phyloP scores from a whole-genome alignment of 2,797 vertebrate genomes.

The Clarias laeviceps region DNA sequence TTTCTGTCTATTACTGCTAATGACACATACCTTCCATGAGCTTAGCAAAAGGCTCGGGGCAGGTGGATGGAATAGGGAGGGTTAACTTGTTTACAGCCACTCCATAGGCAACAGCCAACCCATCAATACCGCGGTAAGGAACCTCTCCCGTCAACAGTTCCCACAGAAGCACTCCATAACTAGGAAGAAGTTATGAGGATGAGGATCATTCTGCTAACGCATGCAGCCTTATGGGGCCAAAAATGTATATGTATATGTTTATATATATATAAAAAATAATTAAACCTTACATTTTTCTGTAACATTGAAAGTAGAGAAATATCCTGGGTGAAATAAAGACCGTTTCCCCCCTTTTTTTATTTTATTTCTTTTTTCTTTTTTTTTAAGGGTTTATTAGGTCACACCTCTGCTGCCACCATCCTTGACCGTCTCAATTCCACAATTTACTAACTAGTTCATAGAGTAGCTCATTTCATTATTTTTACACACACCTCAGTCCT shows the following conservation, averaged over 20 bases:
- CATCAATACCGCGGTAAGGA: conserved; percentile 94
- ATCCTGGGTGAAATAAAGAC: background rate
- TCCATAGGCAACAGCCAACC: conserved; percentile 91
- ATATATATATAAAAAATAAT: background rate
- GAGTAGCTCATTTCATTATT: background rate
- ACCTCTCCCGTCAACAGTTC: conserved; percentile 94
- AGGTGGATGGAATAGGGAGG: conserved; percentile 92
- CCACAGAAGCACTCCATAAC: conserved; percentile 94
- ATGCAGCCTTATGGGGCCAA: too few relatives aligned
- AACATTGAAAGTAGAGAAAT: background rate
- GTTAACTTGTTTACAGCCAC: conserved; percentile 95
- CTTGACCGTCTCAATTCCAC: background rate
- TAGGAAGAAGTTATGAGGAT: conserved; percentile 61
- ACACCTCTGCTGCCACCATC: background rate
- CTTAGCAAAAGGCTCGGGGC: conserved; percentile 91
- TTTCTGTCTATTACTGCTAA: too few relatives aligned
- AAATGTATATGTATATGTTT: background rate
- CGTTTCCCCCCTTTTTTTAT: too few relatives aligned
- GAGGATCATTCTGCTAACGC: background rate
- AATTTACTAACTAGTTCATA: background rate
- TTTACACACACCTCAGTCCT: background rate
- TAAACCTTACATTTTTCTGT: background rate
- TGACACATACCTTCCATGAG: conserved; percentile 88
- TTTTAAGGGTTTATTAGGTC: background rate
- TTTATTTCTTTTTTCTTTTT: too few relatives aligned